A percentile compares a stretch with the other conserved stretches of the same genome.
Conservation (phyloP, 2,797 vertebrate genomes). For the Nannoperca obscura region DNA sequence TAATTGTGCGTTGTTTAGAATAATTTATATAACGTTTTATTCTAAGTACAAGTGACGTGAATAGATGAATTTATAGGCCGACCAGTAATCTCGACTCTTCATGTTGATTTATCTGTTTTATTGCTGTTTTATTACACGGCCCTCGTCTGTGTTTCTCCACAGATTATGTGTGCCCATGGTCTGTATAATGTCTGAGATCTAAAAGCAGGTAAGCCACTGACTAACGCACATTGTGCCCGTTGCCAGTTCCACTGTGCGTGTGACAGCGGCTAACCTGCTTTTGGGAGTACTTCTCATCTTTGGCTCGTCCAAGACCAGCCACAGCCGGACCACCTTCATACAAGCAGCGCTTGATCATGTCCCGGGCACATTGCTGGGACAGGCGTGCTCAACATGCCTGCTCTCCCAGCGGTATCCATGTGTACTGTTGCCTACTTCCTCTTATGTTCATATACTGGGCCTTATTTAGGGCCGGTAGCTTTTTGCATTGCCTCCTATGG, state of each 20-base stretch:
- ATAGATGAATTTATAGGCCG: not conserved
- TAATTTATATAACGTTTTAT: not conserved
- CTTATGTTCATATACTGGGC: conserved; percentile 51
- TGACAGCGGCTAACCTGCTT: conserved; percentile 99
- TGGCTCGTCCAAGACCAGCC: conserved; percentile 44
- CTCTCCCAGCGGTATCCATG: conserved; percentile 56
- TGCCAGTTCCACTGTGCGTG: conserved; percentile 98
- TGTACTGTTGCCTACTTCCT: conserved; percentile 70
- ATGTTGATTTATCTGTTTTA: conserved; percentile 21
- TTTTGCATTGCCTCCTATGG: conserved; percentile 33
- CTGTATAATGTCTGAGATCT: conserved; percentile 79
- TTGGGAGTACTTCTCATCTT: conserved; percentile 84
- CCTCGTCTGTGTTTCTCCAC: conserved; percentile 45
- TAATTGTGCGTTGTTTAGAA: not conserved
- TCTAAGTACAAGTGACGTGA: not conserved
- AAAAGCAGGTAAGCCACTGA: conserved; percentile 99
- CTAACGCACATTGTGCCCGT: conserved; percentile 99
- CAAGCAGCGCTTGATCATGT: conserved; percentile 42
- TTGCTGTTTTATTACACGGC: conserved; percentile 29
- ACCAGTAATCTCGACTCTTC: not conserved
- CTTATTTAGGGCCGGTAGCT: conserved; percentile 53
- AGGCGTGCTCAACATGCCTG: conserved; percentile 41
- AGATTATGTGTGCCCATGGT: conserved; percentile 43
- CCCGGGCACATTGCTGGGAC: conserved; percentile 51
- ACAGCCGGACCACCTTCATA: conserved; percentile 39